Evolutionary conservation across 2,888 invertebrate species (phyloP), one percentile per base, ranked within the genome.

Genomic region (Acholoe squamosa): DNA sequence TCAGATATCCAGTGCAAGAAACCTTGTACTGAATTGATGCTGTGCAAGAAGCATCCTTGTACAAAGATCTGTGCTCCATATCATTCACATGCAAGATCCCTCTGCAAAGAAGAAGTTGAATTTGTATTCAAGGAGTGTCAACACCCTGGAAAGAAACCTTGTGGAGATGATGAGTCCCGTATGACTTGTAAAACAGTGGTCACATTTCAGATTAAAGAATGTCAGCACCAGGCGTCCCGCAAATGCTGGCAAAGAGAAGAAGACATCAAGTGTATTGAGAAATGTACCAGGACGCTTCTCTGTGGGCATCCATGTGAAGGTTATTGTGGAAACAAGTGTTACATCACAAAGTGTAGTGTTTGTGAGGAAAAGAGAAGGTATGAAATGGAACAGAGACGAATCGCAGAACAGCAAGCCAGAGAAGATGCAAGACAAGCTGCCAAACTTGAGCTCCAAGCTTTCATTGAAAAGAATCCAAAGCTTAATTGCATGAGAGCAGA

Each of bases 241-340:
- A n/a, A 86, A 54, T 86, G 86, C 52, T 54, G 25, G 25, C 54
- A 54, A 31, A 86, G 10, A 22, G 86, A 86, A 28, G 28, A 51
- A 19, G 86, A 54, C 19, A 25, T 67, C 14, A 77, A 52, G n/a
- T 92, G 92, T 67, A 0, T 19, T 43, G 89, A 89, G n/a, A 43
- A 34, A n/a, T 92, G 92, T 77, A 16, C 67, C 12, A 88, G 89
- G 14, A n/a, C 3, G 0, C 54, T 52, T 5, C 31, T 71, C n/a
- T 92, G 92, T 71, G 89, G 86, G 10, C 92, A 92, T 89, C 84
- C 88, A 19, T 92, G 92, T 89, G 51, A 89, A 19, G 43, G 19
- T 0, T 43, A 31, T 12, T 92, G 92, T 56, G 80, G 89, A 12
- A 28, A 90, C n/a, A 1, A 28, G 16, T 92, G 92, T 86, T 71